phyloP scores from a whole-genome alignment of 2,113 vertebrate genomes.

The Muntiacus muntjak region DNA sequence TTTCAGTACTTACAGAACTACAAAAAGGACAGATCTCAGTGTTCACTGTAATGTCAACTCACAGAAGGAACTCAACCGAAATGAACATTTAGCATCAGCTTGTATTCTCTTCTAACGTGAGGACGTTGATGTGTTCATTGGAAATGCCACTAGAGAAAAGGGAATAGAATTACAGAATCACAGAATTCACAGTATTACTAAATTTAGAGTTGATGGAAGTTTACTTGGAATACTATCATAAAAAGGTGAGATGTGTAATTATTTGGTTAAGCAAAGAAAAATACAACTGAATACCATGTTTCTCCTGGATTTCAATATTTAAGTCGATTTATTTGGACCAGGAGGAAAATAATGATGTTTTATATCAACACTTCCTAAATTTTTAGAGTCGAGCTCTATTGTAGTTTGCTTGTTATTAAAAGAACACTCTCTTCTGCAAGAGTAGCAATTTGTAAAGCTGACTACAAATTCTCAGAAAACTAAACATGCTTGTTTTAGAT shows the following conservation, averaged over 20 bases:
- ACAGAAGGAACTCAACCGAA: background rate
- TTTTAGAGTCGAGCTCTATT: background rate
- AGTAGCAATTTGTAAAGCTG: background rate
- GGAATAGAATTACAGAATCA: background rate
- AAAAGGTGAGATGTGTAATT: background rate
- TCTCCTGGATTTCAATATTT: background rate
- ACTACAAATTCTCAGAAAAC: slow-evolving; percentile 17
- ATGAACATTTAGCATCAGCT: background rate
- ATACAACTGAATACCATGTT: background rate
- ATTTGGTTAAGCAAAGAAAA: background rate
- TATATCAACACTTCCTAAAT: background rate
- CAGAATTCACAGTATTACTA: background rate
- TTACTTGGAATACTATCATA: background rate
- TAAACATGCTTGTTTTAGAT: slow-evolving; percentile 25
- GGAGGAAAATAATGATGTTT: background rate
- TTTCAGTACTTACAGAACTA: background rate
- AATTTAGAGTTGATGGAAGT: background rate
- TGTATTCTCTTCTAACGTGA: background rate
- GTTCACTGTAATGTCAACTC: background rate
- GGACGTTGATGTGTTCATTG: background rate
- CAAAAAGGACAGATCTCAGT: background rate
- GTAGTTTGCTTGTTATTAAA: background rate
- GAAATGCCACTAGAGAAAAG: background rate
- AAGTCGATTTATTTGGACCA: background rate
- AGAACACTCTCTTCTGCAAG: background rate